Percentiles rank a stretch among this genome's conserved stretches.
Evolutionary conservation across 2,888 invertebrate genomes (phyloP).

Genomic region (Phalera bucephala): DNA sequence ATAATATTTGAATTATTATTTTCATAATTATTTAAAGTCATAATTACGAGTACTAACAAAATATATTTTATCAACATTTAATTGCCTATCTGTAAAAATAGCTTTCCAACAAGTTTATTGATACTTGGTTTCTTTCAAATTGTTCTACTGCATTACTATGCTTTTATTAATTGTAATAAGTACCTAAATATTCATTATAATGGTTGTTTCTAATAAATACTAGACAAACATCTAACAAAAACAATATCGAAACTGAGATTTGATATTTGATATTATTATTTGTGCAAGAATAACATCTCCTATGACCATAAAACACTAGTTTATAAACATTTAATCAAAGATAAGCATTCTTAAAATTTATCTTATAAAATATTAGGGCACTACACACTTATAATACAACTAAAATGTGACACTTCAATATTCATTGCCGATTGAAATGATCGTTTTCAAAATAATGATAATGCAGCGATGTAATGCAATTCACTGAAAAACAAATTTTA

Average conservation of each 20-base stretch:
- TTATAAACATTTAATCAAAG: conserved; percentile 17
- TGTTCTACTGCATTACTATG: conserved; percentile 20
- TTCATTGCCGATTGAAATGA: too few relatives aligned
- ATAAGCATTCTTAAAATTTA: conserved; percentile 33
- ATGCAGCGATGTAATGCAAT: not conserved
- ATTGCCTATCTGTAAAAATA: conserved; percentile 44
- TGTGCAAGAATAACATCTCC: conserved; percentile 22
- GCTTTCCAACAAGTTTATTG: conserved; percentile 44
- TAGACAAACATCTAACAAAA: too few relatives aligned
- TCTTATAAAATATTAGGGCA: conserved; percentile 20
- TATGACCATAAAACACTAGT: conserved; percentile 8
- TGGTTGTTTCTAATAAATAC: too few relatives aligned
- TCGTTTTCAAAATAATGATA: too few relatives aligned
- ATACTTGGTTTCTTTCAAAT: conserved; percentile 28
- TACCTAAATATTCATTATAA: not conserved
- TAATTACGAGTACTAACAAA: conserved; percentile 36
- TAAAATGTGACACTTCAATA: not conserved
- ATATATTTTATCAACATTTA: conserved; percentile 40
- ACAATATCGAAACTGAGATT: too few relatives aligned
- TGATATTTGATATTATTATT: conserved; percentile 16
- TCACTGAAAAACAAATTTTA: too few relatives aligned
- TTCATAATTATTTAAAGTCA: conserved; percentile 37
- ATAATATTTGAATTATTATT: conserved; percentile 31
- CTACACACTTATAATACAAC: not conserved
- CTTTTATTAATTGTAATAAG: not conserved